Base-by-base conservation (phyloP, 2,797 vertebrate genomes). In the Eulemur rubriventer region DNA sequence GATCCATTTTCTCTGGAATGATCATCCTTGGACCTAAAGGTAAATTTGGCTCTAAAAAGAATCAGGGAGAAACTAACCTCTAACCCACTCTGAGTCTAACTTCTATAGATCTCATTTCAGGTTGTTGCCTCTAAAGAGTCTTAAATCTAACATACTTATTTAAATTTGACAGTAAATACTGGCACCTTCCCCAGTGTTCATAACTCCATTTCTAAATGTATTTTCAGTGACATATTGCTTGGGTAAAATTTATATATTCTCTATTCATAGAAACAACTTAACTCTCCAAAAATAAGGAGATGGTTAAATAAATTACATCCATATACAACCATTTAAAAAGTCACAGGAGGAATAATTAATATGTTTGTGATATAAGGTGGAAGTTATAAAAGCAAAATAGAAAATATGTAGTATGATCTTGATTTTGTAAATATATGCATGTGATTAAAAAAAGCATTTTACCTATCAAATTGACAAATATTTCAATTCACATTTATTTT, bases 151-250 rank as follows among this genome's bases (percentile, higher is more conserved):
- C 30, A 91, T 70, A 81, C 22, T 86, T 92, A 95, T 67, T 94
- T 95, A 94, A 97, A 59, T 70, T 94, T 95, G 61, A 95, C 35
- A 76, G 94, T 89, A 96, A 97, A 96, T 95, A 93, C 69, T 91
- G 43, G 35, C 33, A 91, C 30, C 41, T 96, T 95, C 92, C 38
- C 79, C 69, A 93, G 48, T 89, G 38, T 87, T 95, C 72, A 61
- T 90, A 95, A 79, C 35, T 95, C 30, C 9, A 48, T 86, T 95
- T 80, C 79, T 93, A 90, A 96, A 92, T 75, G 55, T 84, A 88
- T 75, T 95, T 95, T 97, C 59, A 67, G 59, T 79, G 81, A 82
- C 57, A 95, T 86, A 94, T 76, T 93, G 20, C 70, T 94, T 92
- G 30, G 7, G 65, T 63, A 78, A 91, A 95, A 87, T 72, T 95